Base-by-base conservation (phyloP, 2,113 vertebrate species). In the Microcebus griseorufus region DNA sequence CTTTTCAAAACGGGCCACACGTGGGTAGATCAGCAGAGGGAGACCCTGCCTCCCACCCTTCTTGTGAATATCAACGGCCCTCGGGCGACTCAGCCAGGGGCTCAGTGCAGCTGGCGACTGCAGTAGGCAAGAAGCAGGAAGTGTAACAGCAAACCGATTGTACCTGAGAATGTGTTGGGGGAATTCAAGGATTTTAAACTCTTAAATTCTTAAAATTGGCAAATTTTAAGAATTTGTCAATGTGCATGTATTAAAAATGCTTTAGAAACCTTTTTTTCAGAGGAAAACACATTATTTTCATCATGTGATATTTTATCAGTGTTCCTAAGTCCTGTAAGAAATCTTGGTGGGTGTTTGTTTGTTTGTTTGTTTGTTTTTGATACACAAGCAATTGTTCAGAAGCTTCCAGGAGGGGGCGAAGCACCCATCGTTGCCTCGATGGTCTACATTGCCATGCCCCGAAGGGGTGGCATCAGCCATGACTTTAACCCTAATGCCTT, bases 401-500 rank as follows among this genome's bases (percentile, higher is more conserved):
- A 37, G 27, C 55, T 45, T 81, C 10, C 69, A 29, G 8, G 25
- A 58, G 42, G 37, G 2, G 7, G 27, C 2, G 20, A 37, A 58
- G 17, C 0, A 18, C 14, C 14, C 8, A 1, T 18, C 48, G 20
- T 45, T 13, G 14, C 25, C 0, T 5, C 2, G 9, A 55, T 1
- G 62, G 32, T 9, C 2, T 78, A 58, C 27, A n/a, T 18, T 27
- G 58, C 51, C 53, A 18, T 0, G 2, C 18, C 37, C 32, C 29
- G 48, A 60, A 27, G 20, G 42, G 55, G 34, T n/a, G 10, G 29
- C 29, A 39, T 45, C 8, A n/a, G 0, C 10, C n/a, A 2, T 3
- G 16, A 32, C n/a, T 53, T 62, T 65, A 55, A 32, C 18, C 32
- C 18, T 34, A 10, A 60, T 3, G 17, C 7, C 76, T 78, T 2